Base-by-base conservation (phyloP, 1,140 invertebrate genomes). In the Brachionus rotundiformis region DNA sequence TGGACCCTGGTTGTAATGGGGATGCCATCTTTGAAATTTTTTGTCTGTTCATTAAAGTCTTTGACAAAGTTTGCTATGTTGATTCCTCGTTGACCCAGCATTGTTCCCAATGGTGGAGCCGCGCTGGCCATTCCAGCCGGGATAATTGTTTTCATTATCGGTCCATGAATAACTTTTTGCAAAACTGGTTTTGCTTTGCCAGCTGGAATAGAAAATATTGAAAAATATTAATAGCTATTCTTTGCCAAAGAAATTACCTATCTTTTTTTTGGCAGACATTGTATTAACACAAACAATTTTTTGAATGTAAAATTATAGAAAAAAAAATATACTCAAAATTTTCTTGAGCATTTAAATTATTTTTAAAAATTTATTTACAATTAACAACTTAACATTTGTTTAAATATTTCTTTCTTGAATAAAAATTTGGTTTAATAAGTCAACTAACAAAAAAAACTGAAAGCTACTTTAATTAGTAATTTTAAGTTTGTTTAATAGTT, bases 31-130 rank as follows among this genome's bases (percentile, higher is more conserved):
- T 95, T 98, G 25, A 96, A 93, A 84, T 97, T 90, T 81, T 92
- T 93, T 1, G 97, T 99, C 86, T 90, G 92, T 85, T 94, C 92
- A 89, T 99, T 99, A 84, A 99, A 99, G 84, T 99, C 97, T 89
- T 99, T 98, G 85, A 95, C 96, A 89, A 99, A 99, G 65, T 92
- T 91, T 63, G 93, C 92, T 84, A 99, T 97, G 86, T 99, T 82
- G 16, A 82, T 71, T 33, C 39, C 36, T 31, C 63, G 5, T 80
- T 95, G 94, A 82, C 94, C 94, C 77, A 97, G 90, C 90, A 93
- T 92, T 33, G 94, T 93, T 19, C 95, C 95, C n/a, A 98, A 88
- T 54, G 94, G 95, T 23, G 95, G 94, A 25, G 93, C 93, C 27
- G 94, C 91, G 36, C 91, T 90, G 63, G 95, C 95, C 91, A 93